Evolutionary conservation across 2,888 invertebrate species (phyloP), one percentile per base, ranked within the genome.

Genomic region (Rhodophaea formosa): DNA sequence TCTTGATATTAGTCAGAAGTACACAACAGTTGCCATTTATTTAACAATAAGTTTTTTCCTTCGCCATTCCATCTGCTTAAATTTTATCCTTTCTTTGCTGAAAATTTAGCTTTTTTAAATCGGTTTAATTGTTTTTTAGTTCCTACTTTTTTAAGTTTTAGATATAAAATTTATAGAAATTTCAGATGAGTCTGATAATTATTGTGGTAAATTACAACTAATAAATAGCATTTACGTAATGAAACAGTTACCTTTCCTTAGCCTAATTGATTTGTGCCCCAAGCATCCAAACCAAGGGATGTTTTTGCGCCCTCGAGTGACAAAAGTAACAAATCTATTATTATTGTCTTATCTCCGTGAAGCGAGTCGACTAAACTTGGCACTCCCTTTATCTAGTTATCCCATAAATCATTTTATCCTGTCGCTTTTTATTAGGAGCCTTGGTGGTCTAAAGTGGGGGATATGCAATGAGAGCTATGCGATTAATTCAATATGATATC

Each of bases 381-480:
- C 79, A 77, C 77, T 80, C 77, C 79, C 82, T 80, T 82, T 82
- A 85, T 86, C 82, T 84, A 81, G 80, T 79, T 79, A 72, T 72
- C 74, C 79, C 84, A 88, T 88, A 82, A 87, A 86, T 88, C 88
- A 88, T 88, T 83, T 84, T 80, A 79, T 74, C 71, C 78, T 82
- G 87, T 82, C 87, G 74, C 79, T 88, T 88, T 87, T 87, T 87
- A 86, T 84, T 80, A 80, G 74, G 67, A 71, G 70, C 69, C 79
- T 79, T 80, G 65, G 75, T 74, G 69, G 68, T 70, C 69, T 71
- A 65, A 51, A 66, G 69, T 65, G 59, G 66, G 75, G 73, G 62
- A 29, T 58, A 74, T 71, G 71, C 65, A 62, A 62, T 8, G 60
- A 59, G 42, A 54, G 59, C 44, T 10, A 14, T 8, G 44, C 42